Evolutionary conservation across 2,797 vertebrate species (phyloP), one percentile per base, ranked within the genome.

Genomic region (Sebastes paucispinis): DNA sequence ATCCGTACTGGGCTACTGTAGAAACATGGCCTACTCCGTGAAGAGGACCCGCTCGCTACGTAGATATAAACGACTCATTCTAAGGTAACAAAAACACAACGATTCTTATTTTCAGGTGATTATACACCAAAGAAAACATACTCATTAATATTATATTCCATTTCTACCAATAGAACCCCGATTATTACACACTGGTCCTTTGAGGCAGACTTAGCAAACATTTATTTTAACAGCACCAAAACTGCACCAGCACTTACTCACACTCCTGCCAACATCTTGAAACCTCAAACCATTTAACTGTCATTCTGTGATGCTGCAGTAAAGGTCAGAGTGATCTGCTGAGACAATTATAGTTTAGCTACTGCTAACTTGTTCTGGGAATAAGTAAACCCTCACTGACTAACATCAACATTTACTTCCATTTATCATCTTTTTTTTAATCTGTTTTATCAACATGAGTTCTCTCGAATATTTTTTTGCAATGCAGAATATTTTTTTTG

Each of bases 231-330:
- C 71, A 77, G 27, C 47, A 69, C 63, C 16, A 69, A 69, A 66
- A 69, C 57, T 66, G 43, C 65, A 81, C 47, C 72, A 72, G 16
- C n/a, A 12, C 62, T 75, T 70, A 58, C 25, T 80, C 4, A 7
- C 22, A 31, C 18, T 62, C 50, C 52, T 75, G 79, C 78, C 78
- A 87, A 77, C 6, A 24, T 83, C 67, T 50, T 69, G 59, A 87
- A 82, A 83, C 74, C 64, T 81, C 73, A 81, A 60, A 82, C 73
- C 79, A 54, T 34, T 50, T 63, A 66, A 72, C 36, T 60, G 54
- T 68, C 57, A 73, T 36, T 77, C 20, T 54, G 63, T 82, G 81
- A 80, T 72, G 55, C 50, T 27, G 58, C 67, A 74, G 57, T 75
- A 80, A 84, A 87, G 76, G 74, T 84, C 84, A 81, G 58, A 80